Conservation (phyloP, 2,888 invertebrate species). For the Cheilosia vernalis region DNA sequence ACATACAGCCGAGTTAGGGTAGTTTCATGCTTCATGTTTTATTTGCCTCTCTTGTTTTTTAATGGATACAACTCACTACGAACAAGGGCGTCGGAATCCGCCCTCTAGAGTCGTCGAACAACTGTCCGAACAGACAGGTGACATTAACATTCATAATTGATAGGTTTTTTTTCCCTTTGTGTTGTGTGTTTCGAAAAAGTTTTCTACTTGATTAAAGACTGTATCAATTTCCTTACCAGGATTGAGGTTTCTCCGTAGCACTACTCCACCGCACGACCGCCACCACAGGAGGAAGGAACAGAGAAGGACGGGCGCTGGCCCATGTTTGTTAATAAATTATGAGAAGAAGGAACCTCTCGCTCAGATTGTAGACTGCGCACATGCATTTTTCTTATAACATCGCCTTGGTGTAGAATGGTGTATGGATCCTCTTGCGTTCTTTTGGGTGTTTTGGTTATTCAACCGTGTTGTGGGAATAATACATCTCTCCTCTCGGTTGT, state of each 20-base stretch:
- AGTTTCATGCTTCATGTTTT: conserved; percentile 61
- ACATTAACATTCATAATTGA: conserved; percentile 75
- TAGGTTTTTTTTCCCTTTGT: conserved; percentile 31
- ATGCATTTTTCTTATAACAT: conserved; percentile 17
- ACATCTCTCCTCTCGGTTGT: conserved; percentile 7
- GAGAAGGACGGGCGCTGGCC: conserved; percentile 35
- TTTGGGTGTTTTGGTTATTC: conserved; percentile 8
- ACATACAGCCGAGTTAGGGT: conserved; percentile 50
- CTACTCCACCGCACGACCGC: too few species aligned
- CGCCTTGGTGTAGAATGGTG: not conserved
- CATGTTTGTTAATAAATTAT: conserved; percentile 71
- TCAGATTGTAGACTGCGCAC: conserved; percentile 16
- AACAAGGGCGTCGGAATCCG: conserved; percentile 19
- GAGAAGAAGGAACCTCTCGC: conserved; percentile 44
- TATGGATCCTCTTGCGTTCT: not conserved
- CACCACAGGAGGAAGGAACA: conserved; percentile 11
- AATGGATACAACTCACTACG: conserved; percentile 21
- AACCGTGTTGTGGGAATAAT: conserved; percentile 51
- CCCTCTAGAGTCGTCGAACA: conserved; percentile 43
- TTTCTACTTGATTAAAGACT: conserved; percentile 74
- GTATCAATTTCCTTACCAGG: conserved; percentile 65
- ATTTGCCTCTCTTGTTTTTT: conserved; percentile 38
- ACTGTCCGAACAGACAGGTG: conserved; percentile 74
- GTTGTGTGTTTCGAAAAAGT: conserved; percentile 50
- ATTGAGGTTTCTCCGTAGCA: conserved; percentile 39